These are phyloP conservation scores for Beaufortia kweichowensis DNA, from an alignment of 2,113 vertebrate species.

Conservation along the genomic window DNA sequence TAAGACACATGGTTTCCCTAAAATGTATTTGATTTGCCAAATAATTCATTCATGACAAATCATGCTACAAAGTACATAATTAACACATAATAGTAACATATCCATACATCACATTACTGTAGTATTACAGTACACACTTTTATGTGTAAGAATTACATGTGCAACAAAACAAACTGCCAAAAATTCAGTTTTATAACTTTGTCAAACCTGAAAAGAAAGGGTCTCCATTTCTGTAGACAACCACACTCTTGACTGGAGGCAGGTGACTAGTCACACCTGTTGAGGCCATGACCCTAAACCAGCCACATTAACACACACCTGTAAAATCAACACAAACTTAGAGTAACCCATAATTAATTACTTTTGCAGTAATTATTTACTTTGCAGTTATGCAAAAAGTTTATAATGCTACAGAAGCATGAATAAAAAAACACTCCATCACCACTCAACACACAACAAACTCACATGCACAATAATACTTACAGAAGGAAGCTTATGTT, in stretches of 20 bases:
- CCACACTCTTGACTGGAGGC: conserved; percentile 79
- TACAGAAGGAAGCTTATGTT: background rate
- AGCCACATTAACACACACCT: conserved; percentile 12
- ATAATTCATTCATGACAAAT: background rate
- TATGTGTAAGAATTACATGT: too few species aligned
- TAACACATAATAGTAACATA: too few species aligned
- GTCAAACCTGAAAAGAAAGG: conserved; percentile 73
- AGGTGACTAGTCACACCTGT: conserved; percentile 55
- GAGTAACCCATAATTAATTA: background rate
- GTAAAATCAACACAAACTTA: conserved; percentile 9
- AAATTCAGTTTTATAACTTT: background rate
- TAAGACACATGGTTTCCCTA: background rate
- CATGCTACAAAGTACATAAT: too few species aligned
- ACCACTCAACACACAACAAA: background rate
- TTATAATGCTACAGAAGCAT: too few species aligned
- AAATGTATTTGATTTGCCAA: background rate
- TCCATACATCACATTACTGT: background rate
- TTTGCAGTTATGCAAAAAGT: too few species aligned
- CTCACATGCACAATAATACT: conserved; percentile 5
- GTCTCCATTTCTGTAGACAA: conserved; percentile 87
- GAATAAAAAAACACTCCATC: background rate
- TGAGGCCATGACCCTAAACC: conserved; percentile 69
- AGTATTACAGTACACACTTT: background rate
- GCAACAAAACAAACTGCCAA: background rate
- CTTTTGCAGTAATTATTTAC: too few species aligned